These are phyloP conservation scores for Leucophora obtusa DNA, from an alignment of 2,888 invertebrate species.

Conservation along the genomic window DNA sequence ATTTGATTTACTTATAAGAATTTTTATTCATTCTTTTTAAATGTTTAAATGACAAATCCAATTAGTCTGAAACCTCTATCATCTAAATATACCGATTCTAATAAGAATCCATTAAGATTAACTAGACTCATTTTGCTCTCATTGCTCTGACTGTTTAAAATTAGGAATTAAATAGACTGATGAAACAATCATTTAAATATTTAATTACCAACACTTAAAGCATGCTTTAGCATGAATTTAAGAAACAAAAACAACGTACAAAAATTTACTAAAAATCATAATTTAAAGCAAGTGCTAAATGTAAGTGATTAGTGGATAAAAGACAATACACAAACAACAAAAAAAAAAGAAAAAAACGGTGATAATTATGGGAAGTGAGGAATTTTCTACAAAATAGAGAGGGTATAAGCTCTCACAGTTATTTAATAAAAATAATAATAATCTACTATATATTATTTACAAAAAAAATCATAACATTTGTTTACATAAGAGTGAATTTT, in stretches of 20 bases:
- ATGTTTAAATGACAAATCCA: too few species aligned
- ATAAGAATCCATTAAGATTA: constrained; percentile 18
- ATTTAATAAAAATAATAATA: background rate
- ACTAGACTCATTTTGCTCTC: background rate
- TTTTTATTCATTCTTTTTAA: too few species aligned
- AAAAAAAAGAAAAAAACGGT: too few species aligned
- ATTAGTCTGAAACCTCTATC: too few species aligned
- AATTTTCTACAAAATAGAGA: background rate
- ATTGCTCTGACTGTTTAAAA: background rate
- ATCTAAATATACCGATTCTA: background rate
- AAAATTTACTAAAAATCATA: constrained; percentile 29
- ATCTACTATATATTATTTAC: background rate
- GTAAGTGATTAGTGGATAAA: constrained; percentile 37
- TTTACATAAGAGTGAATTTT: background rate
- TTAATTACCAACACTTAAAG: constrained; percentile 36
- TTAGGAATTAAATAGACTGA: background rate
- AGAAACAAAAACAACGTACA: constrained; percentile 10
- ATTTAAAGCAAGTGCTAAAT: constrained; percentile 48
- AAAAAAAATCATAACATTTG: constrained; percentile 5
- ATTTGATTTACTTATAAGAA: too few species aligned
- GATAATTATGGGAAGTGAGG: background rate
- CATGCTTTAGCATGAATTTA: constrained; percentile 16
- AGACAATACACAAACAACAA: background rate
- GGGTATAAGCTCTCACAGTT: background rate
- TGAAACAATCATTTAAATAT: constrained; percentile 6